phyloP scores from a whole-genome alignment of 2,797 vertebrate genomes.

The Anguilla pacifica region DNA sequence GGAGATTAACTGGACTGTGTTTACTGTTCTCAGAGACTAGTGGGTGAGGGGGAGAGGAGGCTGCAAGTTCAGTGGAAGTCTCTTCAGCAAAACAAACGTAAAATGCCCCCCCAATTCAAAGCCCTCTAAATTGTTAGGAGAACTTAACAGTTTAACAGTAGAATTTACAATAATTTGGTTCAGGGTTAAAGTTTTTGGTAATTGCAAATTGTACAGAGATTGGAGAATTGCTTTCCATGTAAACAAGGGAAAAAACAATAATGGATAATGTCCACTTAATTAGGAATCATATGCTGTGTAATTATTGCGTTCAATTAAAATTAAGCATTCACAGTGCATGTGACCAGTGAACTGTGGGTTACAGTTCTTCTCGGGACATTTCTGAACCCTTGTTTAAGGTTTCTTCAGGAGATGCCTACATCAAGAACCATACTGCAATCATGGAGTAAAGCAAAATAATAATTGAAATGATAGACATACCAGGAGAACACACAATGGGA shows the following conservation, averaged over 20 bases:
- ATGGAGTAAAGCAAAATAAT: not conserved
- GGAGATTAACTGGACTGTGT: slow-evolving; percentile 48
- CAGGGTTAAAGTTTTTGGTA: not conserved
- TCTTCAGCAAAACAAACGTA: slow-evolving; percentile 19
- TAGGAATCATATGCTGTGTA: not conserved
- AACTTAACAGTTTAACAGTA: not conserved
- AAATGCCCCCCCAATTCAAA: not conserved
- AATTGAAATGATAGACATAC: too few relatives aligned
- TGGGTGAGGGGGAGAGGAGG: slow-evolving; percentile 30
- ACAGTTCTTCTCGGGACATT: not conserved
- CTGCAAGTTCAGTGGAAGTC: slow-evolving; percentile 36
- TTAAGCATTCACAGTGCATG: not conserved
- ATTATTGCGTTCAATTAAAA: not conserved
- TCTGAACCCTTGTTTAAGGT: not conserved
- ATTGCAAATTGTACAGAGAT: not conserved
- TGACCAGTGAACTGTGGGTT: not conserved
- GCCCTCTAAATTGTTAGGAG: not conserved
- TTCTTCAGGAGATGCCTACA: not conserved
- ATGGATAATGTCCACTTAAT: not conserved
- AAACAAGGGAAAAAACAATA: not conserved
- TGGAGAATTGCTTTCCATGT: not conserved
- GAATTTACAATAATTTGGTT: not conserved
- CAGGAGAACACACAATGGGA: too few relatives aligned
- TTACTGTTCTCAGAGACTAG: slow-evolving; percentile 34
- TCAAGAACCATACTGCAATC: not conserved